Evolutionary conservation across 1,140 invertebrate genomes (phyloP).

Genomic region (Drosophila melanogaster): DNA sequence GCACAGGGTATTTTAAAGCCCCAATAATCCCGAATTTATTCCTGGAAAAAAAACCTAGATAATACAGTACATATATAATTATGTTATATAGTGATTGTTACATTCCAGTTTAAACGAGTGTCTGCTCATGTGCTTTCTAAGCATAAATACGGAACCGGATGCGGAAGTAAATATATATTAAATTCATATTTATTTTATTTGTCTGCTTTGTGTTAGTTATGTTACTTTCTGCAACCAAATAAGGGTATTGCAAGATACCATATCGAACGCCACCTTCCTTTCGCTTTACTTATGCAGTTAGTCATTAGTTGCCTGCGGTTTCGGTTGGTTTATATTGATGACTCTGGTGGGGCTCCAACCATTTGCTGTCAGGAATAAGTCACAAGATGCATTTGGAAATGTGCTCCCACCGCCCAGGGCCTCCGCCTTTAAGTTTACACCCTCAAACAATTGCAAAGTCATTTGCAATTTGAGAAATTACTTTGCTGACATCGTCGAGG

Average conservation of each 20-base stretch:
- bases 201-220: no score
- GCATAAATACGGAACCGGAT: no score
- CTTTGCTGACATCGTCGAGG: constrained; percentile 8
- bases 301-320: constrained; percentile 47
- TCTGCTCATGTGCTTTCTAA: no score
- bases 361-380: constrained; percentile 29
- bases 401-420: not conserved
- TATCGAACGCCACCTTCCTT: not conserved
- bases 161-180: not conserved
- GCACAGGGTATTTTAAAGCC: not conserved
- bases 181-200: not conserved
- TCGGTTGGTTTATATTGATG: constrained; percentile 42
- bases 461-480: constrained; percentile 42
- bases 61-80: no score
- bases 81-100: no score
- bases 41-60: no score
- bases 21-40: not conserved
- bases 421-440: not conserved
- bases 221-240: not conserved
- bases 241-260: not conserved
- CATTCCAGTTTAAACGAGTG: no score
- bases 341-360: constrained; percentile 20
- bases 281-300: constrained; percentile 29
- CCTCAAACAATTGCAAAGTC: constrained; percentile 12
- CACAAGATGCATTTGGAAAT: constrained; percentile 10